Base-by-base conservation (phyloP, 2,797 vertebrate species). In the Tragopan temminckii region DNA sequence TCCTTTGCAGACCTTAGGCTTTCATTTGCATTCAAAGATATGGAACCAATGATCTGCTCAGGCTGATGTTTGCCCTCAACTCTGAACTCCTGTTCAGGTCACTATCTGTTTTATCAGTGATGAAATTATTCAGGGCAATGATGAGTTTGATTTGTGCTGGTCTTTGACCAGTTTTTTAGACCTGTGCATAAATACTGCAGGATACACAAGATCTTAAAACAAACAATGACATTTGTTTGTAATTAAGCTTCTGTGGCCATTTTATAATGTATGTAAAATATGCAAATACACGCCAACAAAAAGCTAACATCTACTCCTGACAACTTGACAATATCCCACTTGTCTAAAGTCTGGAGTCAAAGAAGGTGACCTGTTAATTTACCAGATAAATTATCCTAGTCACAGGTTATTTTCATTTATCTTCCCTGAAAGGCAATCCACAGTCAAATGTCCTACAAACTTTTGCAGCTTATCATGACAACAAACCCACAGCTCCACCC, bases 161-260 rank as follows among this genome's bases (percentile, higher is more conserved):
- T 48, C 68, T 90, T 89, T 46, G 46, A 78, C 13, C 62, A 33
- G 21, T 6, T 80, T 85, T 80, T 89, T 46, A 82, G 66, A 71
- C 7, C 13, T 43, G 42, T 43, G 55, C 72, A 87, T 38, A 58
- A 77, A 64, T 58, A 46, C 42, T 82, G 33, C n/a, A 46, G n/a
- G 38, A 67, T 35, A 88, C 11, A 62, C 9, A 64, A 81, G 85
- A 52, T 36, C 88, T 19, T 38, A 45, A 80, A 82, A 80, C 0
- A 85, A 48, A 33, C 62, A 66, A 18, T 1, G 16, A 66, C 42
- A 64, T 25, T 43, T 33, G 81, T 36, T 35, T 57, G 55, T 42
- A 71, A 13, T 66, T 40, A 70, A 43, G 52, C 52, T 67, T 72
- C 55, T 7, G 7, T 1, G 24, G n/a, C 69, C 7, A 2, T 50